phyloP scores from a whole-genome alignment of 1,140 invertebrate genomes.

The Drosophila melanica region DNA sequence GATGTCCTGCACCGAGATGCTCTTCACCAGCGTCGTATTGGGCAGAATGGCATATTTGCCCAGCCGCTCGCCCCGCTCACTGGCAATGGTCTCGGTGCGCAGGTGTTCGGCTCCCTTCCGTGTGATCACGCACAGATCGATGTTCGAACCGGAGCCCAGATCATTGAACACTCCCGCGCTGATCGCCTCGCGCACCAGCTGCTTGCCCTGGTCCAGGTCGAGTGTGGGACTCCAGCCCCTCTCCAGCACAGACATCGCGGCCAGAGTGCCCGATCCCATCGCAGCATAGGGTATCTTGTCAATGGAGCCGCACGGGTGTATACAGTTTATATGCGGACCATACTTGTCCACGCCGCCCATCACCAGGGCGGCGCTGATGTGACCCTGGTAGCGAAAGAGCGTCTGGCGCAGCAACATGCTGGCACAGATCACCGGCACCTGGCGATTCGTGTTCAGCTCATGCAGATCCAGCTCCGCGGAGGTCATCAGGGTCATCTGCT shows the following conservation, averaged over 20 bases:
- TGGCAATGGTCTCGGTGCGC: slow-evolving; percentile 94
- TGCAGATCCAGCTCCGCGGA: slow-evolving; percentile 96
- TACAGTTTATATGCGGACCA: slow-evolving; percentile 92
- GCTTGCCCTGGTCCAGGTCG: slow-evolving; percentile 93
- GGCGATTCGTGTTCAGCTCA: slow-evolving; percentile 93
- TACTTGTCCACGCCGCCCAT: slow-evolving; percentile 96
- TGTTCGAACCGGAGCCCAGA: slow-evolving; percentile 97
- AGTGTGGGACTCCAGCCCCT: slow-evolving; percentile 93
- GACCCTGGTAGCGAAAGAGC: slow-evolving; percentile 96
- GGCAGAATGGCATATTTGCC: slow-evolving; percentile 59
- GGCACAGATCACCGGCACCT: slow-evolving; percentile 94
- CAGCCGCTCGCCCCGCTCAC: slow-evolving; percentile 88
- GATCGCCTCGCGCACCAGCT: slow-evolving; percentile 96
- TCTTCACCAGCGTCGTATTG: slow-evolving; percentile 72
- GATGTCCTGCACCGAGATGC: slow-evolving; percentile 49
- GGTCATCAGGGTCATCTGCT: slow-evolving; percentile 94
- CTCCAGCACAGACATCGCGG: slow-evolving; percentile 98
- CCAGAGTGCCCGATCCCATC: slow-evolving; percentile 98
- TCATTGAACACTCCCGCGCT: slow-evolving; percentile 98
- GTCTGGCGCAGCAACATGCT: slow-evolving; percentile 95
- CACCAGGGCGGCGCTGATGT: slow-evolving; percentile 97
- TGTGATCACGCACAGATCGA: slow-evolving; percentile 97
- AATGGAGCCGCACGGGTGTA: slow-evolving; percentile 97
- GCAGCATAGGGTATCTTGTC: slow-evolving; percentile 95
- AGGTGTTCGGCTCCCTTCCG: slow-evolving; percentile 90